Evolutionary conservation across 2,113 vertebrate genomes (phyloP).

Genomic region (Albula glossodonta): DNA sequence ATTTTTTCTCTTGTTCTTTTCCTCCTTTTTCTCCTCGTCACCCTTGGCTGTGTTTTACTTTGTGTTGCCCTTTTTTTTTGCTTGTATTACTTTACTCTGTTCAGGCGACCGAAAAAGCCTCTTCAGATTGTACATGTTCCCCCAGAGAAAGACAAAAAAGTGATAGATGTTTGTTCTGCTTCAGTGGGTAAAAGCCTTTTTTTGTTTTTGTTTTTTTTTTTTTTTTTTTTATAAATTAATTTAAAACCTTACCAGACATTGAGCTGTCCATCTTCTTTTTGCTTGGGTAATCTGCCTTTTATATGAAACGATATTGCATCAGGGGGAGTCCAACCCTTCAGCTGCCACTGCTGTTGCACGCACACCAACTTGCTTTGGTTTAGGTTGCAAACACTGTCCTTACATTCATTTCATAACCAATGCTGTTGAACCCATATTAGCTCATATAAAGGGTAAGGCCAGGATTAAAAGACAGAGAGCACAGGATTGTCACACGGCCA

Average conservation of each 20-base stretch:
- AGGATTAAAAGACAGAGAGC: too few species aligned
- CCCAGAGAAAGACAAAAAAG: slow-evolving; percentile 56
- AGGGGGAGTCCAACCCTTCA: too few species aligned
- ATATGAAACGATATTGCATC: slow-evolving; percentile 14
- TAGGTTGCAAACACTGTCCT: too few species aligned
- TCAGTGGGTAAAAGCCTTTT: slow-evolving; percentile 67
- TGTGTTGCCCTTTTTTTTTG: slow-evolving; percentile 57
- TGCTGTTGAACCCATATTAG: too few species aligned
- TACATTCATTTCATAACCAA: too few species aligned
- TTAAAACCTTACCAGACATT: slow-evolving; percentile 58
- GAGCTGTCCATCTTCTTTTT: slow-evolving; percentile 27
- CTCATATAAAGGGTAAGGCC: too few species aligned
- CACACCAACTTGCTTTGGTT: too few species aligned
- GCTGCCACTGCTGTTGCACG: too few species aligned
- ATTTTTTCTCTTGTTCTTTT: slow-evolving; percentile 43
- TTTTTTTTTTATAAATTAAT: slow-evolving; percentile 71
- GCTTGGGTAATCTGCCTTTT: slow-evolving; percentile 29
- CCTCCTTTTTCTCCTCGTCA: slow-evolving; percentile 19
- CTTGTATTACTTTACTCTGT: slow-evolving; percentile 55
- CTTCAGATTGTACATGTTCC: slow-evolving; percentile 66
- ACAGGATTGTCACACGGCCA: too few species aligned
- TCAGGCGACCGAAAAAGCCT: slow-evolving; percentile 49
- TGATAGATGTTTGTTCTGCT: slow-evolving; percentile 70
- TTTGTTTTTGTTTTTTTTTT: slow-evolving; percentile 42
- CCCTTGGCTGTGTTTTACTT: slow-evolving; percentile 58